phyloP scores from a whole-genome alignment of 2,888 invertebrate genomes.

The Campoplex capitator region DNA sequence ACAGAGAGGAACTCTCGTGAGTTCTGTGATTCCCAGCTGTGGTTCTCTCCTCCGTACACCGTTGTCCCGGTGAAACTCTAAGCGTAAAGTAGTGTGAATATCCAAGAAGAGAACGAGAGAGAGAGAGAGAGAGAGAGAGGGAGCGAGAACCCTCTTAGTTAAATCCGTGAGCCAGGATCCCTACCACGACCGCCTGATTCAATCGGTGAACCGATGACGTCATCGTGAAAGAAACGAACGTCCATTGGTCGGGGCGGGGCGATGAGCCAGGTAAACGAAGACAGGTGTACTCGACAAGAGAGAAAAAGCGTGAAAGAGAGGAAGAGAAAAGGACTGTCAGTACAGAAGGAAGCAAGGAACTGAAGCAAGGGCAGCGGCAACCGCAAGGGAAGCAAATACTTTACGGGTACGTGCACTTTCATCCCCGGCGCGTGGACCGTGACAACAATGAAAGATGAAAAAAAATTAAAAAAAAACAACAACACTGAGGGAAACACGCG shows the following conservation, averaged over 20 bases:
- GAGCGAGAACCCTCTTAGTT: constrained; percentile 82
- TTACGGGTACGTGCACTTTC: constrained; percentile 30
- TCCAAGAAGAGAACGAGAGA: constrained; percentile 17
- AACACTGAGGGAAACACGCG: background rate
- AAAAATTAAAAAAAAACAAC: background rate
- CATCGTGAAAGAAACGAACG: constrained; percentile 71
- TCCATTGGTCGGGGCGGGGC: constrained; percentile 83
- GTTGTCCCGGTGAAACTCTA: constrained; percentile 72
- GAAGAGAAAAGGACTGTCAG: constrained; percentile 23
- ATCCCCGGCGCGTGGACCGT: constrained; percentile 29
- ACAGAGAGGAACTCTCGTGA: constrained; percentile 55
- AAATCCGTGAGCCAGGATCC: constrained; percentile 73
- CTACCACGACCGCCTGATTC: constrained; percentile 77
- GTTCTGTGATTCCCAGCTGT: constrained; percentile 49
- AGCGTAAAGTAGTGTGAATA: constrained; percentile 71
- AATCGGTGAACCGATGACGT: constrained; percentile 81
- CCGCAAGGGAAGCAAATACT: background rate
- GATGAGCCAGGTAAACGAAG: constrained; percentile 77
- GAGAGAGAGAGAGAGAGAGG: constrained; percentile 18
- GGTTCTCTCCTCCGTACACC: constrained; percentile 15
- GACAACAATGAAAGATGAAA: background rate
- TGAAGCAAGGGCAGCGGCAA: constrained; percentile 17
- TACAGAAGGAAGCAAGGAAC: constrained; percentile 41
- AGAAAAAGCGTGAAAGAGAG: constrained; percentile 46
- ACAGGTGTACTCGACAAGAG: constrained; percentile 76